Evolutionary conservation across 2,797 vertebrate species (phyloP).

Genomic region (Ataeniobius toweri): DNA sequence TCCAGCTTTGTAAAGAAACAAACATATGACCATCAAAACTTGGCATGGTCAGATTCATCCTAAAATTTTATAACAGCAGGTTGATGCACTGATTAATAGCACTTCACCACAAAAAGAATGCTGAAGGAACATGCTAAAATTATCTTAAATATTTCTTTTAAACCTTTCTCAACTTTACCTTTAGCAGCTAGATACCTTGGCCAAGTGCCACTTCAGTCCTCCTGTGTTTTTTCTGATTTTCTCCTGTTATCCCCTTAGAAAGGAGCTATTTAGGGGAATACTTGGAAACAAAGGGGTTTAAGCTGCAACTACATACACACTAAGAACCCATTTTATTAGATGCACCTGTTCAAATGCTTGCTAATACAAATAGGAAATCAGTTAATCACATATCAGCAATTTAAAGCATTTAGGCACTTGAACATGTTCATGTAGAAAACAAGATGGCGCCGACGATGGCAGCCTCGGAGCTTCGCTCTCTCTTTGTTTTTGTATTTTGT

Average conservation of each 20-base stretch:
- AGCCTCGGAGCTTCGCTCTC: no score
- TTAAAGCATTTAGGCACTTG: not conserved
- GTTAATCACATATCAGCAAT: not conserved
- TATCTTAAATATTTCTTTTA: not conserved
- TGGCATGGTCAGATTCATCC: conserved; percentile 42
- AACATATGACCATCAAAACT: conserved; percentile 33
- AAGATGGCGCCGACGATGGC: no score
- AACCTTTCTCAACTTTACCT: not conserved
- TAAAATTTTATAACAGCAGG: conserved; percentile 27
- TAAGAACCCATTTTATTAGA: not conserved
- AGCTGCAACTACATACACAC: not conserved
- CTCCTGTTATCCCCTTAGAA: not conserved
- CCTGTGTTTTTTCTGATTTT: not conserved
- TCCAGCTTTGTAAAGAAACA: conserved; percentile 27
- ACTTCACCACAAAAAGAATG: conserved; percentile 46
- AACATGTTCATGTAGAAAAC: no score
- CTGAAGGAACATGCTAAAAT: not conserved
- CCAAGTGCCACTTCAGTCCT: not conserved
- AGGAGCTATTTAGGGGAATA: not conserved
- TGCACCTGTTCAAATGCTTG: not conserved
- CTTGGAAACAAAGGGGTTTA: not conserved
- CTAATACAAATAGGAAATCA: not conserved
- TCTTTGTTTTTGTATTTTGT: no score
- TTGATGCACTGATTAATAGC: conserved; percentile 16
- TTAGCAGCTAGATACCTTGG: not conserved